These are phyloP conservation scores for Sipha flava DNA, from an alignment of 1,140 invertebrate species.

Conservation along the genomic window DNA sequence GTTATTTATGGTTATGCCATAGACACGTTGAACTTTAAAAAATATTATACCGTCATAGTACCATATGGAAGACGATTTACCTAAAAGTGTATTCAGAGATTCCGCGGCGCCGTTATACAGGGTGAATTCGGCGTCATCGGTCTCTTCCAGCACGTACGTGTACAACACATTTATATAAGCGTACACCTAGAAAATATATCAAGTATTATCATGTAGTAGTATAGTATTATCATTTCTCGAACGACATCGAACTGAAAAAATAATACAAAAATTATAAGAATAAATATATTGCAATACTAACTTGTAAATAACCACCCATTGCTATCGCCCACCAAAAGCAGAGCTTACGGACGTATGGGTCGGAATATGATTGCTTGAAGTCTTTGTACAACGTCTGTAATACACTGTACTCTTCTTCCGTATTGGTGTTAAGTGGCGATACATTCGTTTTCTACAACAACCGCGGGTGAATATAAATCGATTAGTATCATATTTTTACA, in stretches of 20 bases:
- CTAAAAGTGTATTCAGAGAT: background rate
- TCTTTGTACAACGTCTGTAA: background rate
- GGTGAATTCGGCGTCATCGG: background rate
- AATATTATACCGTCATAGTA: no score
- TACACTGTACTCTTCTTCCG: background rate
- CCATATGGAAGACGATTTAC: no score
- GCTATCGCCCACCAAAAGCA: slow-evolving; percentile 26
- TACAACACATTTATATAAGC: slow-evolving; percentile 12
- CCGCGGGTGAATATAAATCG: no score
- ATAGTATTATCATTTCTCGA: no score
- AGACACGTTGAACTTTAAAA: no score
- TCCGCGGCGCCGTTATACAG: background rate
- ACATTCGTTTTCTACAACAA: no score
- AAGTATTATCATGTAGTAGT: no score
- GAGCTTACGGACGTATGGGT: background rate
- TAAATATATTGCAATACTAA: background rate
- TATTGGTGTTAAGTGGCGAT: background rate
- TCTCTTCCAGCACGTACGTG: background rate
- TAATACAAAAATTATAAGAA: no score
- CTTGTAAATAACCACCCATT: slow-evolving; percentile 20
- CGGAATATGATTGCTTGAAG: slow-evolving; percentile 24
- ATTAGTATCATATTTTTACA: no score
- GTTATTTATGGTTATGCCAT: no score
- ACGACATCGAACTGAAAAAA: no score
- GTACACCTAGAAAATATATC: background rate